Evolutionary conservation across 2,113 vertebrate genomes (phyloP).

Genomic region (Callionymus lyra): DNA sequence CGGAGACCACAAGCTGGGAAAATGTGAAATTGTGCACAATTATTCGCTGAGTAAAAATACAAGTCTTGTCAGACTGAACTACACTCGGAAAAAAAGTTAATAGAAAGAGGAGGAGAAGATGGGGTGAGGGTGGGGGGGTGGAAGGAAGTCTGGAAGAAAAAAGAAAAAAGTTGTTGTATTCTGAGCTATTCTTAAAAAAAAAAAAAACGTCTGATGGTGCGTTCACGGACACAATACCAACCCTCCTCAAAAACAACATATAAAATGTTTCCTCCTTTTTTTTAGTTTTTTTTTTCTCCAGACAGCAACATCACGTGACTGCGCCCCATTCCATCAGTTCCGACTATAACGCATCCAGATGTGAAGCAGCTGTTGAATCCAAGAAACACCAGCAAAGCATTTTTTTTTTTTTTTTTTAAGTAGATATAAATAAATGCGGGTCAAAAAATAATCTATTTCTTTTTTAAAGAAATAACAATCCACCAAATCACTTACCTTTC

Average conservation of each 20-base stretch:
- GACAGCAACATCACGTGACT: slow-evolving; percentile 60
- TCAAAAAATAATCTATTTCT: neutral
- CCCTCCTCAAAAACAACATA: slow-evolving; percentile 24
- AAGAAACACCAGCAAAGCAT: neutral
- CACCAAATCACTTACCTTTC: slow-evolving; percentile 84
- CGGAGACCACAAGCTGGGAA: slow-evolving; percentile 67
- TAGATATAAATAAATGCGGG: neutral
- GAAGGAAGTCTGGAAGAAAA: too few relatives aligned
- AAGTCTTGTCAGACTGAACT: slow-evolving; percentile 37
- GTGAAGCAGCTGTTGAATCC: slow-evolving; percentile 33
- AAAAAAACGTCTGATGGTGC: neutral
- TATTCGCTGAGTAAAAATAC: slow-evolving; percentile 73
- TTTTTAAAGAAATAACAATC: slow-evolving; percentile 24
- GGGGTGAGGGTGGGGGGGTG: too few relatives aligned
- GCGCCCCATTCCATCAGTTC: slow-evolving; percentile 64
- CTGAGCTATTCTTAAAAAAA: neutral
- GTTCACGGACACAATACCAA: neutral
- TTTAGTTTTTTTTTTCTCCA: neutral
- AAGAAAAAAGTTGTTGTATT: neutral
- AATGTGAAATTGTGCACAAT: slow-evolving; percentile 71
- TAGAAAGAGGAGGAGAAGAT: too few relatives aligned
- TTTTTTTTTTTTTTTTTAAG: neutral
- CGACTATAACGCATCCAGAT: slow-evolving; percentile 59
- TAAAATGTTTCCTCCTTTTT: slow-evolving; percentile 51
- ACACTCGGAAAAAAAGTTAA: too few relatives aligned